Percentiles rank a stretch among this genome's conserved stretches.
Evolutionary conservation across 1,140 invertebrate genomes (phyloP).

Genomic region (Drosophila lacteicornis): DNA sequence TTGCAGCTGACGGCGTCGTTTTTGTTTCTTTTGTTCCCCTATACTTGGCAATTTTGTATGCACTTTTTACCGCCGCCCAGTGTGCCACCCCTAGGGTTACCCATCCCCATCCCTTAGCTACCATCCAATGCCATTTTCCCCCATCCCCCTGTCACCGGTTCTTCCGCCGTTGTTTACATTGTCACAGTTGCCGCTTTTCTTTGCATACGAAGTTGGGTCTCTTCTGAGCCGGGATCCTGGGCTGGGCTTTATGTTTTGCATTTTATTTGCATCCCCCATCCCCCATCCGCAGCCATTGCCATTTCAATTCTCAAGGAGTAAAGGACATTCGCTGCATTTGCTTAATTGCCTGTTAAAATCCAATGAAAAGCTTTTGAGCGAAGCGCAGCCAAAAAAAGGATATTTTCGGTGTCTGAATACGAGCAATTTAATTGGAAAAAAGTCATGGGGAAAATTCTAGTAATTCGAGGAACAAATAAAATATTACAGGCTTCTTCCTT

Average conservation of each 20-base stretch:
- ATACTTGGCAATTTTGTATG: conserved; percentile 78
- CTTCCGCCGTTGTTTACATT: conserved; percentile 76
- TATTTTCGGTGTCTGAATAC: conserved; percentile 5
- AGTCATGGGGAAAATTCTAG: too few relatives aligned
- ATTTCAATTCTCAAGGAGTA: conserved; percentile 17
- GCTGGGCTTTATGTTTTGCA: conserved; percentile 75
- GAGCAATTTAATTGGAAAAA: background rate
- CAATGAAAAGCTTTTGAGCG: background rate
- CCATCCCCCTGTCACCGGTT: background rate
- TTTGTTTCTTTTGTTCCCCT: conserved; percentile 73
- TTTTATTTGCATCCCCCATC: conserved; percentile 69
- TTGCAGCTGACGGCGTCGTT: conserved; percentile 54
- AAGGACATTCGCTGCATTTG: conserved; percentile 59
- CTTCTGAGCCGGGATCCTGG: conserved; percentile 16
- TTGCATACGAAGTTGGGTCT: conserved; percentile 70
- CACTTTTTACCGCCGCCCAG: conserved; percentile 60
- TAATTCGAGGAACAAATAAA: background rate
- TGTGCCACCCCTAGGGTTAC: background rate
- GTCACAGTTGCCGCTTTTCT: conserved; percentile 78
- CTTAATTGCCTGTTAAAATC: conserved; percentile 65
- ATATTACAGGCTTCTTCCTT: too few relatives aligned
- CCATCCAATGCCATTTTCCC: conserved; percentile 3
- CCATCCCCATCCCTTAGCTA: background rate
- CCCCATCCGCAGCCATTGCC: conserved; percentile 4
- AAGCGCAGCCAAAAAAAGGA: background rate